Evolutionary conservation across 2,113 vertebrate genomes (phyloP).

Genomic region (Macaca mulatta): DNA sequence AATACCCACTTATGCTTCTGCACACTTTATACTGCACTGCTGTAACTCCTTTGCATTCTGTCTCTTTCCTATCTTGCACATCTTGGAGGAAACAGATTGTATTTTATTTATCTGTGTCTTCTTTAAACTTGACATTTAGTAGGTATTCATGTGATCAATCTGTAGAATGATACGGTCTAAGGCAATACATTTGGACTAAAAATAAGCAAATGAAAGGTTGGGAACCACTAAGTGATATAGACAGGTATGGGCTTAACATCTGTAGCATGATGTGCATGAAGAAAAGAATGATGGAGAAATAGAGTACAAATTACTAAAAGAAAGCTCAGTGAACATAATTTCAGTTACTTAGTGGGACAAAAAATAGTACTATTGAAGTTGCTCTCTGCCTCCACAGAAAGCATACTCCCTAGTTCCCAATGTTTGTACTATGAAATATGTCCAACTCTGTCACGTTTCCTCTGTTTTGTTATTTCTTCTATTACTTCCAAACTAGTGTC

Average conservation of each 20-base stretch:
- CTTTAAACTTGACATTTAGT: neutral
- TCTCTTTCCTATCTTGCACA: neutral
- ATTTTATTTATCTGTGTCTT: neutral
- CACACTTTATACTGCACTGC: neutral
- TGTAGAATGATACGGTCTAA: neutral
- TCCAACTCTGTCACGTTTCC: neutral
- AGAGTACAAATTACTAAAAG: neutral
- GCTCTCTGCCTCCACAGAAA: neutral
- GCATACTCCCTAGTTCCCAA: neutral
- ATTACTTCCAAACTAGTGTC: neutral
- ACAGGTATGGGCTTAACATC: neutral
- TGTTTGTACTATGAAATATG: neutral
- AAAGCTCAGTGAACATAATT: neutral
- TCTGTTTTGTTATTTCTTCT: neutral
- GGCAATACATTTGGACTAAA: slow-evolving; percentile 1
- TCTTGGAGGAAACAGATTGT: neutral
- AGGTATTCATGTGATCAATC: neutral
- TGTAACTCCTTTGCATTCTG: neutral
- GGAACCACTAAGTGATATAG: neutral
- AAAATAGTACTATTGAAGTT: neutral
- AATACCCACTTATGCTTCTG: neutral
- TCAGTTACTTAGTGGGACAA: neutral
- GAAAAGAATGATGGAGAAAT: neutral
- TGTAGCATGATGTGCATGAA: neutral
- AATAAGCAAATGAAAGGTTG: neutral